phyloP scores from a whole-genome alignment of 2,888 invertebrate genomes.

The Cryptocheilus praepositus region DNA sequence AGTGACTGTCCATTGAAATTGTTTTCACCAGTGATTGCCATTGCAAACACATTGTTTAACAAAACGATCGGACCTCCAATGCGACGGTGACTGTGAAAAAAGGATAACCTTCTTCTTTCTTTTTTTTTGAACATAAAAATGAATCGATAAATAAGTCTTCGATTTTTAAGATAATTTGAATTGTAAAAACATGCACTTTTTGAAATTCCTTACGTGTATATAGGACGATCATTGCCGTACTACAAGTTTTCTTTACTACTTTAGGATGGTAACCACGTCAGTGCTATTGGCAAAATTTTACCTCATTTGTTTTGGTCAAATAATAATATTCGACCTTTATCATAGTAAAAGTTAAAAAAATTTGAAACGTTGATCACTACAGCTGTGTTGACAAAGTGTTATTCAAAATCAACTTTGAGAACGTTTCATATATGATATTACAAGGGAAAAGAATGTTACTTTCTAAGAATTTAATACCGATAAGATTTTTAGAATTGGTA shows the following conservation, averaged over 20 bases:
- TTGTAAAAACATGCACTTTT: constrained; percentile 17
- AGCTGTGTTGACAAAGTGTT: not conserved
- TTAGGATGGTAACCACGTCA: not conserved
- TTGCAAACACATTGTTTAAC: constrained; percentile 87
- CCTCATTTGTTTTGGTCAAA: not conserved
- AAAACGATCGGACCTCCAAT: constrained; percentile 76
- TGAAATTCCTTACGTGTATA: constrained; percentile 15
- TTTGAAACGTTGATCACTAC: not conserved
- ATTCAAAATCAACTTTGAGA: not conserved
- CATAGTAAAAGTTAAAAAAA: not conserved
- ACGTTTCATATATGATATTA: not conserved
- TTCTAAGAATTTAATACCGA: constrained; percentile 3
- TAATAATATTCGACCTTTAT: not conserved
- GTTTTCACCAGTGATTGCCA: constrained; percentile 89
- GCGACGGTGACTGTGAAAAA: constrained; percentile 63
- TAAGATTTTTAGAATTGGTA: constrained; percentile 8
- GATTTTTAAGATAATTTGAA: constrained; percentile 37
- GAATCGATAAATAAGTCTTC: constrained; percentile 32
- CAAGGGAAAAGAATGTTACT: constrained; percentile 3
- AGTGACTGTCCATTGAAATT: constrained; percentile 85
- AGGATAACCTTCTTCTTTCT: not conserved
- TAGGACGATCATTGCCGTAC: not conserved
- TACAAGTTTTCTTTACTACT: not conserved
- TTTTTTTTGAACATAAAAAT: constrained; percentile 29
- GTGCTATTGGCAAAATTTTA: not conserved